Evolutionary conservation across 2,113 vertebrate species (phyloP).

Genomic region (rat (Rattus norvegicus)): GRCr8 NC_086023.1:36578001-36578500

Average conservation of each 20-base stretch:
- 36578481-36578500: not conserved
- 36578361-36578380: not conserved
- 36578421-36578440: not conserved
- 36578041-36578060: not conserved
- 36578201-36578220: not conserved
- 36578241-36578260: not conserved
- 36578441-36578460: not conserved
- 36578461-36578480: not conserved
- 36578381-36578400: not conserved
- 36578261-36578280: not conserved
- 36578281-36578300: not conserved
- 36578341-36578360: not conserved
- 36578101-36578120: not conserved
- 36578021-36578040: not conserved
- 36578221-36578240: not conserved
- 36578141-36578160: not conserved
- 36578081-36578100: not conserved
- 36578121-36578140: not conserved
- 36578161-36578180: not conserved
- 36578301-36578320: not conserved
- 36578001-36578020: not conserved
- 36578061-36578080: not conserved
- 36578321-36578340: not conserved
- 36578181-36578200: not conserved
- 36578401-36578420: not conserved